phyloP scores from a whole-genome alignment of 2,113 vertebrate genomes.

The Halichoerus grypus region DNA sequence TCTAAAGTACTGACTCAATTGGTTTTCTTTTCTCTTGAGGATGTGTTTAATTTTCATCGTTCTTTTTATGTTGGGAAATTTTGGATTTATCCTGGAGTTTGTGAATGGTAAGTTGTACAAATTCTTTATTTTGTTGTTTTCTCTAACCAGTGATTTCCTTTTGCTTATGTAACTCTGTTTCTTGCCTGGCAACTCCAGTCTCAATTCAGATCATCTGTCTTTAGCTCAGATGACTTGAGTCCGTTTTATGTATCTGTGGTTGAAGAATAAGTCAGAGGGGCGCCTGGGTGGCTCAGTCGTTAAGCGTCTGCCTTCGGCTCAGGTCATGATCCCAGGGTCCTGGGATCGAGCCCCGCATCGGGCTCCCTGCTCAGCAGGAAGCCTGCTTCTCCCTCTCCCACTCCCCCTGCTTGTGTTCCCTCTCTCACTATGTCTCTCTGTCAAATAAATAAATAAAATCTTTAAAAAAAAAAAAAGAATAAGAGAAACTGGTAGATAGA shows the following conservation, averaged over 20 bases:
- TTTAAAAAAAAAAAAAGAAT: not conserved
- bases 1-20: not conserved
- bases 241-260: not conserved
- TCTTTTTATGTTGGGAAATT: not conserved
- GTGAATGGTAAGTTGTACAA: not conserved
- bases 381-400: no score
- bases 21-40: not conserved
- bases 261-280: not conserved
- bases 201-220: constrained; percentile 23
- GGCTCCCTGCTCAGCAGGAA: no score
- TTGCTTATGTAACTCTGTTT: constrained; percentile 2
- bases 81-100: not conserved
- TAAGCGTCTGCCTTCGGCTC: no score
- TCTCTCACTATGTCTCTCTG: no score
- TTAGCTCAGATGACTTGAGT: not conserved
- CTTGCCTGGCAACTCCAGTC: not conserved
- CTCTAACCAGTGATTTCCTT: not conserved
- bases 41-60: not conserved
- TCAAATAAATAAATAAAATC: no score
- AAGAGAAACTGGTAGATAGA: not conserved
- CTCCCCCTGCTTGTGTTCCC: no score
- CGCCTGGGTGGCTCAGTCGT: no score
- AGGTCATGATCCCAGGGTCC: no score
- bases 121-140: constrained; percentile 13
- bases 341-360: no score